Conservation (phyloP, 2,888 invertebrate species). For the Lasioglossum lativentre region DNA sequence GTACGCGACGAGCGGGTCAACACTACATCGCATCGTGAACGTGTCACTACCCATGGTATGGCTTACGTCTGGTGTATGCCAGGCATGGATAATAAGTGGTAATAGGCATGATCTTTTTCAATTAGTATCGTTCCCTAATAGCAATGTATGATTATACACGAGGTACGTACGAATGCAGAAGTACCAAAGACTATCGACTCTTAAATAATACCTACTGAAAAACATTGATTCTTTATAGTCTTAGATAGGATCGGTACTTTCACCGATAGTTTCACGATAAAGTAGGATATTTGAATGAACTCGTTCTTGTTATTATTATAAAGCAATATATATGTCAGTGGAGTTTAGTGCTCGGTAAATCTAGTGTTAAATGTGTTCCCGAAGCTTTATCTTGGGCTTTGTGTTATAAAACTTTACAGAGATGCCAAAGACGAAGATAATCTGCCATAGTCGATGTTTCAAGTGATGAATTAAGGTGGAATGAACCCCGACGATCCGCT, state of each 20-base stretch:
- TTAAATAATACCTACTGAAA: too few relatives aligned
- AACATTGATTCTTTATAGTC: too few relatives aligned
- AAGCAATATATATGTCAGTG: neutral
- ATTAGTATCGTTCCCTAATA: neutral
- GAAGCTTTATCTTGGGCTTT: neutral
- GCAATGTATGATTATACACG: neutral
- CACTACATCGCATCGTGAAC: conserved; percentile 21
- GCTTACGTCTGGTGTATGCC: neutral
- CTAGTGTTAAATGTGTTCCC: neutral
- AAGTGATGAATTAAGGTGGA: neutral
- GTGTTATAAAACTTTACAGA: neutral
- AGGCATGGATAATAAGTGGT: neutral
- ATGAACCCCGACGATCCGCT: neutral
- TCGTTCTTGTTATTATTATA: neutral
- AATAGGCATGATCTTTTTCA: neutral
- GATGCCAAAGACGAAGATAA: neutral
- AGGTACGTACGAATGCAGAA: too few relatives aligned
- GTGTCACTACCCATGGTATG: neutral
- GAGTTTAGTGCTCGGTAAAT: neutral
- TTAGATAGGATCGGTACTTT: too few relatives aligned
- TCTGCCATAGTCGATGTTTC: neutral
- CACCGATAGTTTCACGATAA: too few relatives aligned
- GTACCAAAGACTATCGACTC: too few relatives aligned
- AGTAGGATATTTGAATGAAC: neutral
- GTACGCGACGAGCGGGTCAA: neutral